These are phyloP conservation scores for Ornithoptera alexandrae DNA, from an alignment of 2,888 invertebrate species.

Conservation along the genomic window DNA sequence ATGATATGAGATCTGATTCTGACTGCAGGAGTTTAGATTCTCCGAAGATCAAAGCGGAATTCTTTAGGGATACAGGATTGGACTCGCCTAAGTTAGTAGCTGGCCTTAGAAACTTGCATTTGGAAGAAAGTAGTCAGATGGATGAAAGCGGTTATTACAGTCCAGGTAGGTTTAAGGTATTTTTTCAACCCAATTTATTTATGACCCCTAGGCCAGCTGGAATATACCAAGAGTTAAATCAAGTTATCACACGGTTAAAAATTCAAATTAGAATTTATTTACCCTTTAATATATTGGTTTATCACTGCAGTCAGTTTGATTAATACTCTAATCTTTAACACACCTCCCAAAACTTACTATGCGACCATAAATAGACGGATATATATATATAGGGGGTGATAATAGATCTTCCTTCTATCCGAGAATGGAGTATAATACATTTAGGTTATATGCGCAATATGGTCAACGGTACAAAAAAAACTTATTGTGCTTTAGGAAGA, in stretches of 20 bases:
- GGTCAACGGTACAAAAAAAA: neutral
- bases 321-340: no score
- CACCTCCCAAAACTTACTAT: no score
- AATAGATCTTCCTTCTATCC: no score
- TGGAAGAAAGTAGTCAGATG: constrained; percentile 74
- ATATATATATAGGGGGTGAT: no score
- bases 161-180: constrained; percentile 55
- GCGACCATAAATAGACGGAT: no score
- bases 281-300: no score
- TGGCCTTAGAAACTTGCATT: constrained; percentile 65
- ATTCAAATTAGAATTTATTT: no score
- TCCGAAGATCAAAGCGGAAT: constrained; percentile 67
- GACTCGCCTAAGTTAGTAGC: constrained; percentile 70
- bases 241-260: no score
- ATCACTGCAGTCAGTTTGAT: no score
- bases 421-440: no score
- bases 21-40: constrained; percentile 70
- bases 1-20: constrained; percentile 65
- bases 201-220: neutral
- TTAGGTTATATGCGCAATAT: neutral
- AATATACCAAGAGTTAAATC: no score
- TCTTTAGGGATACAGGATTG: constrained; percentile 61
- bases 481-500: constrained; percentile 47
- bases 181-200: neutral
- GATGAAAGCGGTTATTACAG: constrained; percentile 76